phyloP scores from a whole-genome alignment of 2,113 vertebrate species.

The Pyrgilauda ruficollis region DNA sequence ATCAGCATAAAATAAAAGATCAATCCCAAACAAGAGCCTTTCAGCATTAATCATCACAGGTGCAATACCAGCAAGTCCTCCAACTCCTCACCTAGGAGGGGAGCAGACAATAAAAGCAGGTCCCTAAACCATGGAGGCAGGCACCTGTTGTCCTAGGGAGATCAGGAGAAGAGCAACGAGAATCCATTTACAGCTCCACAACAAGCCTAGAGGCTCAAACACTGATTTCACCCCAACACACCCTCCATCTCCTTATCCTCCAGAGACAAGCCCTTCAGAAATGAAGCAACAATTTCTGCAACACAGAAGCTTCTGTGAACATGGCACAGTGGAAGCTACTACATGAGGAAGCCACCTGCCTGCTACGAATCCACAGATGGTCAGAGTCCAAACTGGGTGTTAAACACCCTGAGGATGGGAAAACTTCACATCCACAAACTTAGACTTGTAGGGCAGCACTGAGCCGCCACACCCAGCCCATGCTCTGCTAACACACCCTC shows the following conservation, averaged over 20 bases:
- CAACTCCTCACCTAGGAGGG: not conserved
- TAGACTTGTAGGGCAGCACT: not conserved
- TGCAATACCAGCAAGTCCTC: not conserved
- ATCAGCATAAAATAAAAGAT: not conserved
- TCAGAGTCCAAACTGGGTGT: not conserved
- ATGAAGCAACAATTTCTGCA: not conserved
- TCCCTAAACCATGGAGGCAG: rapidly evolving
- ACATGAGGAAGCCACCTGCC: not conserved
- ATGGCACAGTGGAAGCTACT: not conserved
- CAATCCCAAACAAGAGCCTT: not conserved
- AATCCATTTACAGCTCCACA: not conserved
- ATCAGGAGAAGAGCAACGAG: not conserved
- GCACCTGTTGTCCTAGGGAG: rapidly evolving
- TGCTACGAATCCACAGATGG: not conserved
- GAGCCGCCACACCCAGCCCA: not conserved
- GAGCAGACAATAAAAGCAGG: not conserved
- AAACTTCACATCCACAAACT: not conserved
- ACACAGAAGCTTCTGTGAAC: not conserved
- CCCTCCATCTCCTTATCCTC: not conserved
- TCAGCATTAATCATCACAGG: not conserved
- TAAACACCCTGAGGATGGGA: rapidly evolving
- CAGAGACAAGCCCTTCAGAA: not conserved
- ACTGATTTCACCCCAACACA: not conserved
- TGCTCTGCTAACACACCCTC: not conserved
- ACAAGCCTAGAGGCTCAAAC: not conserved